Evolutionary conservation across 2,888 invertebrate genomes (phyloP).

Genomic region (Pantelozetes paolii): DNA sequence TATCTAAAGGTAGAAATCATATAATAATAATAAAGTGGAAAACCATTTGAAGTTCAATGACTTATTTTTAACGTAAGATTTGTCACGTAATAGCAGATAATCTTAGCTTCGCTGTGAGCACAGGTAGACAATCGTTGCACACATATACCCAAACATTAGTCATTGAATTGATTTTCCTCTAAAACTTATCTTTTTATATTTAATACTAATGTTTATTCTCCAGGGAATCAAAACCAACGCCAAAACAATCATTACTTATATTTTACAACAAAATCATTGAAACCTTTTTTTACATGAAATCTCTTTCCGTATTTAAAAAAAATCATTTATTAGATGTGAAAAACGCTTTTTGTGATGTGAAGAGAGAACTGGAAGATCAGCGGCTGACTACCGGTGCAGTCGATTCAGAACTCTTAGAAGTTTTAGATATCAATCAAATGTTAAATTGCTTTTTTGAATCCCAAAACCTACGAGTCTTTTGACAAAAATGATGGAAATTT

Average conservation of each 20-base stretch:
- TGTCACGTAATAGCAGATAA: slow-evolving; percentile 20
- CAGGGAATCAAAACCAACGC: slow-evolving; percentile 9
- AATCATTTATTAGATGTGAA: not conserved
- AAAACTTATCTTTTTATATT: not conserved
- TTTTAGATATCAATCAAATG: slow-evolving; percentile 17
- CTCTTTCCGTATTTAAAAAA: not conserved
- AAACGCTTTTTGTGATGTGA: not conserved
- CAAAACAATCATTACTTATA: slow-evolving; percentile 8
- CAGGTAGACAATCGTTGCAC: not conserved
- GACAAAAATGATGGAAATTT: too few relatives aligned
- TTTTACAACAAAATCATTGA: not conserved
- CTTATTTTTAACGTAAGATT: not conserved
- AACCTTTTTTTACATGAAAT: not conserved
- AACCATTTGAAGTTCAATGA: not conserved
- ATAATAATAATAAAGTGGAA: not conserved
- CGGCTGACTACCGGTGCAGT: too few relatives aligned
- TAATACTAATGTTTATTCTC: slow-evolving; percentile 3
- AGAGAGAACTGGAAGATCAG: not conserved
- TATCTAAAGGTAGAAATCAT: too few relatives aligned
- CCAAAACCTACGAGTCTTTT: too few relatives aligned
- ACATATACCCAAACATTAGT: too few relatives aligned
- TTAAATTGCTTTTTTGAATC: too few relatives aligned
- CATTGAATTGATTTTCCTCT: too few relatives aligned
- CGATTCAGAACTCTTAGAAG: not conserved
- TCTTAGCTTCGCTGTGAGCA: not conserved